Percentiles rank a stretch among this genome's conserved stretches.
Evolutionary conservation across 2,888 invertebrate species (phyloP).

Genomic region (Drosophila colorata): DNA sequence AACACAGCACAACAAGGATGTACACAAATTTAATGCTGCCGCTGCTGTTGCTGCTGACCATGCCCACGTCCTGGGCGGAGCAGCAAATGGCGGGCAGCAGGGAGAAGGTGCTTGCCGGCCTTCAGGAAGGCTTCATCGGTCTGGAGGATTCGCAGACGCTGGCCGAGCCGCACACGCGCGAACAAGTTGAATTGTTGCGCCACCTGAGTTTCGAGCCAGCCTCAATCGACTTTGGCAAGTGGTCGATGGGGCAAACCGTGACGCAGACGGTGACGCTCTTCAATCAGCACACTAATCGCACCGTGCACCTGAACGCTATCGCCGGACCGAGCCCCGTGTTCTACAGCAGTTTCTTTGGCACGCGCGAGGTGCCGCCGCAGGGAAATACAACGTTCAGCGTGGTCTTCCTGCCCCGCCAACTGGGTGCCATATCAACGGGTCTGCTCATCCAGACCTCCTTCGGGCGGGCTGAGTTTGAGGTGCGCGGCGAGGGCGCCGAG

Average conservation of each 20-base stretch:
- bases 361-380: slow-evolving; percentile 96
- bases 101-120: slow-evolving; percentile 49
- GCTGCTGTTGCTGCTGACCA: slow-evolving; percentile 40
- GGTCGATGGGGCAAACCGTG: slow-evolving; percentile 94
- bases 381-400: slow-evolving; percentile 98
- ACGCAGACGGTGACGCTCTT: slow-evolving; percentile 94
- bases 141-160: slow-evolving; percentile 62
- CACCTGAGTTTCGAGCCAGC: slow-evolving; percentile 86
- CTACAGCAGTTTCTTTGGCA: slow-evolving; percentile 98
- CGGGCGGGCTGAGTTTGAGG: slow-evolving; percentile 95
- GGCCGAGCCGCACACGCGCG: slow-evolving; percentile 58
- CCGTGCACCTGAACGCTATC: slow-evolving; percentile 96
- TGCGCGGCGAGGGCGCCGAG: slow-evolving; percentile 93
- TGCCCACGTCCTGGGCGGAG: slow-evolving; percentile 28
- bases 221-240: slow-evolving; percentile 86
- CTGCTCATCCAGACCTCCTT: slow-evolving; percentile 97
- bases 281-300: slow-evolving; percentile 94
- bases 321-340: slow-evolving; percentile 97
- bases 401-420: slow-evolving; percentile 96
- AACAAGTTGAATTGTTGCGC: slow-evolving; percentile 74
- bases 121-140: slow-evolving; percentile 49
- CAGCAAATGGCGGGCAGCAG: slow-evolving; percentile 46
- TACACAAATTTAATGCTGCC: slow-evolving; percentile 36
- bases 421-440: slow-evolving; percentile 94
- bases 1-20: slow-evolving; percentile 45